Percentiles rank a stretch among this genome's conserved stretches.
phyloP scores from a whole-genome alignment of 2,888 invertebrate species.

The Zeuzera pyrina region DNA sequence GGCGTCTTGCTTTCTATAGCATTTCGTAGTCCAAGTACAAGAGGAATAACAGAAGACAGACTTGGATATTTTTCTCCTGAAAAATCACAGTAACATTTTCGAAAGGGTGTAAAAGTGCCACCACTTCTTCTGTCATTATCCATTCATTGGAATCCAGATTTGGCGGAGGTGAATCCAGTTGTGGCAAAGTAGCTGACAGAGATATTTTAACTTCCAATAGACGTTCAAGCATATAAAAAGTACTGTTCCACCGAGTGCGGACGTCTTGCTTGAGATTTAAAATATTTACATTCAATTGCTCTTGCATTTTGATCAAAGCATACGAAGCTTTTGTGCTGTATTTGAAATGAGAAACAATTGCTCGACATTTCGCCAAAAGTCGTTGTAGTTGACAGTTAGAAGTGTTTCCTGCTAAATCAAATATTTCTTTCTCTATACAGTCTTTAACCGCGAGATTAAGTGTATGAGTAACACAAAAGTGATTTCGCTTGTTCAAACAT shows the following conservation, averaged over 20 bases:
- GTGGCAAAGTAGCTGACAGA: slow-evolving; percentile 15
- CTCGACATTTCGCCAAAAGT: too few species aligned
- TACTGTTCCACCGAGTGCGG: slow-evolving; percentile 20
- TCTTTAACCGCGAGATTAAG: slow-evolving; percentile 20
- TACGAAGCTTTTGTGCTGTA: too few species aligned
- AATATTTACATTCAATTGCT: slow-evolving; percentile 12
- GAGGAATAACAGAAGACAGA: too few species aligned
- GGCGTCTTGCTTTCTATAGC: too few species aligned
- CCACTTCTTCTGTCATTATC: slow-evolving; percentile 12
- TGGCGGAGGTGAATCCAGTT: slow-evolving; percentile 11
- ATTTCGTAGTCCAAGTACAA: too few species aligned
- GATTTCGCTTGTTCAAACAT: slow-evolving; percentile 15
- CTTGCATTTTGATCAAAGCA: too few species aligned
- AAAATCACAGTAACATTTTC: slow-evolving; percentile 17
- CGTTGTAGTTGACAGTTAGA: too few species aligned
- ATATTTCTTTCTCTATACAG: slow-evolving; percentile 15
- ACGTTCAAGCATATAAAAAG: slow-evolving; percentile 18
- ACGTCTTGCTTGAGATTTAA: slow-evolving; percentile 25
- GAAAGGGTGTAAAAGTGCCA: slow-evolving; percentile 16
- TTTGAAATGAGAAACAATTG: too few species aligned
- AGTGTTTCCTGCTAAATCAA: too few species aligned
- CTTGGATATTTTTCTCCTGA: slow-evolving; percentile 22
- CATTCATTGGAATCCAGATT: slow-evolving; percentile 17
- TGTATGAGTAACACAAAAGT: slow-evolving; percentile 20
- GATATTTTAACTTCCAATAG: slow-evolving; percentile 16